Evolutionary conservation across 2,797 vertebrate genomes (phyloP).

Genomic region (Triplophysa yarkandensis): DNA sequence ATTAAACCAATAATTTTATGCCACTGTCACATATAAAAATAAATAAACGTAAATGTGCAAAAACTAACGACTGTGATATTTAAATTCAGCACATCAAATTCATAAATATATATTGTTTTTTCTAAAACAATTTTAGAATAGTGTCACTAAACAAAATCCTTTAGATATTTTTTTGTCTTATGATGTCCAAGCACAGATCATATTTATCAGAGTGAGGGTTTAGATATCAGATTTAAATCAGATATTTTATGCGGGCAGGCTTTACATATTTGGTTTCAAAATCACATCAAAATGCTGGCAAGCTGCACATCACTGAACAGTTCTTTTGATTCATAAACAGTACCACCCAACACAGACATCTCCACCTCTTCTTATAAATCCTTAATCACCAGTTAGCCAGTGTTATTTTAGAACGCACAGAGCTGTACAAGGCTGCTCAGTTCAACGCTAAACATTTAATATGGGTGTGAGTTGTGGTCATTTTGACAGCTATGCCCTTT

Average conservation of each 20-base stretch:
- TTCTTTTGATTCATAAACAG: slow-evolving; percentile 45
- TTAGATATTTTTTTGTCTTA: too few species aligned
- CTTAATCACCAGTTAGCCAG: slow-evolving; percentile 32
- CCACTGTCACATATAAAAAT: too few species aligned
- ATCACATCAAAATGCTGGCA: slow-evolving; percentile 30
- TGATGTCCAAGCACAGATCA: slow-evolving; percentile 16
- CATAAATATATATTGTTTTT: too few species aligned
- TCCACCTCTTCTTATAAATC: slow-evolving; percentile 15
- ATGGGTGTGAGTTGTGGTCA: slow-evolving; percentile 66
- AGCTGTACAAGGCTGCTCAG: slow-evolving; percentile 22
- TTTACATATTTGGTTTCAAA: slow-evolving; percentile 40
- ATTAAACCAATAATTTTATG: too few species aligned
- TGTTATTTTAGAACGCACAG: slow-evolving; percentile 27
- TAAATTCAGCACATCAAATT: too few species aligned
- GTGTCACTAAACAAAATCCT: too few species aligned
- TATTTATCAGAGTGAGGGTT: slow-evolving; percentile 23
- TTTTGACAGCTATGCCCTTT: slow-evolving; percentile 52
- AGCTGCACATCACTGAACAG: slow-evolving; percentile 28
- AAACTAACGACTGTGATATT: too few species aligned
- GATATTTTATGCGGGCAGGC: neutral
- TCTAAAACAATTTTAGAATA: too few species aligned
- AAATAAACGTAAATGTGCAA: too few species aligned
- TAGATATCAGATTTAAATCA: slow-evolving; percentile 31
- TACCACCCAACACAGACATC: slow-evolving; percentile 11
- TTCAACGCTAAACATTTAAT: slow-evolving; percentile 56